Percentiles rank a stretch among this genome's conserved stretches.
These are phyloP conservation scores for Agonum fuliginosum DNA, from an alignment of 2,888 invertebrate species.

Conservation along the genomic window DNA sequence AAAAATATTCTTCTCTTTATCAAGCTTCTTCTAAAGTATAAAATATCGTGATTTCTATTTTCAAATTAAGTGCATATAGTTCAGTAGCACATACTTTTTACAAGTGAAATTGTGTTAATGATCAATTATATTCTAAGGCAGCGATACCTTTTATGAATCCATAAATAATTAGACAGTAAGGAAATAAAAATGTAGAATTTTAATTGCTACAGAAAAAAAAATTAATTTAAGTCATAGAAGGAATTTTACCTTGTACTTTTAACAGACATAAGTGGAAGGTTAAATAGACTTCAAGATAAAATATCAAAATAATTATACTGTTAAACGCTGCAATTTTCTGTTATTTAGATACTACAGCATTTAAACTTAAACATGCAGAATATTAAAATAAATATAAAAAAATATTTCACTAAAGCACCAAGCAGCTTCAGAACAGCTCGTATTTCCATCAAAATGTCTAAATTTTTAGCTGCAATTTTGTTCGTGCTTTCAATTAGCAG, in stretches of 20 bases:
- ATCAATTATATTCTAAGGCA: too few species aligned
- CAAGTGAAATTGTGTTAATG: too few species aligned
- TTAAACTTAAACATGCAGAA: background rate
- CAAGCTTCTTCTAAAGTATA: too few species aligned
- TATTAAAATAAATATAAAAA: background rate
- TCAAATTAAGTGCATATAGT: too few species aligned
- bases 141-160: too few species aligned
- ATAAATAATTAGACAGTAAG: background rate
- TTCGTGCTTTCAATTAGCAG: background rate
- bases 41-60: too few species aligned
- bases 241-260: conserved; percentile 21
- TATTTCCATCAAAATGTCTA: too few species aligned
- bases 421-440: too few species aligned
- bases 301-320: conserved; percentile 4
- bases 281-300: conserved; percentile 9
- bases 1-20: too few species aligned
- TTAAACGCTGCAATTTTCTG: background rate
- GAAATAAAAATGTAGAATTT: background rate
- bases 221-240: background rate
- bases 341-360: conserved; percentile 18
- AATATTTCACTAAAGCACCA: background rate
- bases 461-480: background rate
- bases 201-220: background rate
- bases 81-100: too few species aligned
- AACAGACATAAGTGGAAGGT: background rate